Conservation (phyloP, 2,113 vertebrate genomes). For the Lanius ludovicianus region DNA sequence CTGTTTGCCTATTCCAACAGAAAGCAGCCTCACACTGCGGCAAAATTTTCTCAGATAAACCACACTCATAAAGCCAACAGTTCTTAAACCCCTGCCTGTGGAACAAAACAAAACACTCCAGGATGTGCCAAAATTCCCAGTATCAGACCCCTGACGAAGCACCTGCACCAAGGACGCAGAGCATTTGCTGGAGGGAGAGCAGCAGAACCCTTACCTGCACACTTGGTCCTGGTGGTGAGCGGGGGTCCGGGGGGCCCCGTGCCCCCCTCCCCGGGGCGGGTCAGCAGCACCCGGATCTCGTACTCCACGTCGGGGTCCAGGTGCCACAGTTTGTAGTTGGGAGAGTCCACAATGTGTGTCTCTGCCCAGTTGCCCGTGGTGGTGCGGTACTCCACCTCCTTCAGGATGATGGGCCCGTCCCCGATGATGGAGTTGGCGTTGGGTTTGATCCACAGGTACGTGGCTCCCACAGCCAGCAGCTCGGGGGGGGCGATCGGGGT, state of each 20-base stretch:
- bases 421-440: constrained; percentile 98
- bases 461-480: constrained; percentile 92
- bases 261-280: constrained; percentile 92
- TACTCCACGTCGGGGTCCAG: constrained; percentile 97
- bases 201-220: constrained; percentile 82
- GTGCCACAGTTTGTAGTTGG: constrained; percentile 97
- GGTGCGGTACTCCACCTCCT: constrained; percentile 95
- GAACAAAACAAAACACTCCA: not conserved
- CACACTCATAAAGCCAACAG: not conserved
- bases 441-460: constrained; percentile 97
- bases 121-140: not conserved
- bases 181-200: rapidly evolving
- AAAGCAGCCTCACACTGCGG: not conserved
- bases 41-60: not conserved
- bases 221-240: constrained; percentile 93
- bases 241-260: constrained; percentile 92
- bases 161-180: not conserved
- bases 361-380: constrained; percentile 94
- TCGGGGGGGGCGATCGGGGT: constrained; percentile 94
- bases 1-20: not conserved
- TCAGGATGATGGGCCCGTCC: constrained; percentile 94
- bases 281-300: constrained; percentile 94
- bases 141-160: rapidly evolving
- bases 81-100: not conserved
- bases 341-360: constrained; percentile 92